Conservation (phyloP, 2,888 invertebrate genomes). For the Graphium colonna region DNA sequence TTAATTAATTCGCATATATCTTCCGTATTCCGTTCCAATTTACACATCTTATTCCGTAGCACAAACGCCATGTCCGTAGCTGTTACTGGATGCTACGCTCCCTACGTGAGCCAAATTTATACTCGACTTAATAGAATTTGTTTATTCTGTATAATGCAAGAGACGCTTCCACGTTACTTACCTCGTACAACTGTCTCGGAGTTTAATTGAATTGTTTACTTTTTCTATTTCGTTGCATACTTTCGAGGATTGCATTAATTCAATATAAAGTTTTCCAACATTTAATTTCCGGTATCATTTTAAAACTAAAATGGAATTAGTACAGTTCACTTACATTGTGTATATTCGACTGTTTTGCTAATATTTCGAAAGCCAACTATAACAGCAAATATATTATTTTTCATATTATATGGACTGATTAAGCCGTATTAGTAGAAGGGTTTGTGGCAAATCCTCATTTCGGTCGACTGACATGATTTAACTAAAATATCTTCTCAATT, state of each 20-base stretch:
- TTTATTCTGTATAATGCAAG: slow-evolving; percentile 32
- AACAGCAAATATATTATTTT: too few relatives aligned
- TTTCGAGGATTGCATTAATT: background rate
- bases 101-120: slow-evolving; percentile 47
- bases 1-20: slow-evolving; percentile 19
- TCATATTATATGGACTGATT: too few relatives aligned
- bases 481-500: too few relatives aligned
- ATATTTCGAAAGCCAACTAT: too few relatives aligned
- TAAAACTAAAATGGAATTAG: too few relatives aligned
- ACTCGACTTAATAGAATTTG: slow-evolving; percentile 35
- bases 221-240: background rate
- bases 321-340: too few relatives aligned
- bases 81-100: slow-evolving; percentile 21
- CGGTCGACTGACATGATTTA: too few relatives aligned
- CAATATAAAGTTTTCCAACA: background rate
- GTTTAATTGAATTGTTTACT: slow-evolving; percentile 25
- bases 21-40: slow-evolving; percentile 17
- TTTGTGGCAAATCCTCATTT: too few relatives aligned
- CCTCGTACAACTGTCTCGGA: slow-evolving; percentile 14
- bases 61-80: slow-evolving; percentile 21
- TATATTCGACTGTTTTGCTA: too few relatives aligned
- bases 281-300: slow-evolving; percentile 27
- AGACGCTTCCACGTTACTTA: slow-evolving; percentile 13
- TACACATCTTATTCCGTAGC: slow-evolving; percentile 24
- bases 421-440: too few relatives aligned